Conservation (phyloP, 2,113 vertebrate species). For the Chauna torquata region DNA sequence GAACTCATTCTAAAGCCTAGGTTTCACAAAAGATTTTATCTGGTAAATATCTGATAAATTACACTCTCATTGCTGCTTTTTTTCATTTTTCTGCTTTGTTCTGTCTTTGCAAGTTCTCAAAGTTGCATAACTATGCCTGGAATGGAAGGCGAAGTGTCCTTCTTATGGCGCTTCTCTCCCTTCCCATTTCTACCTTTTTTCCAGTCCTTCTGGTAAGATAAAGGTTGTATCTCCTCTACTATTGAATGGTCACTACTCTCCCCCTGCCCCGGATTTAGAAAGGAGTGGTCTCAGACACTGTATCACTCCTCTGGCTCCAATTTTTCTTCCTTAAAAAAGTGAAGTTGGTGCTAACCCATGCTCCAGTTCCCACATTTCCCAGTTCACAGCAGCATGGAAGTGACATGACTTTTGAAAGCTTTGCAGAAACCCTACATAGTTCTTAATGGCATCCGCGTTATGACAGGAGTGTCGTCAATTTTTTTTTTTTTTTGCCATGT, state of each 20-base stretch:
- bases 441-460: background rate
- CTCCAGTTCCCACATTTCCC: background rate
- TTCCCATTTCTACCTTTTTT: background rate
- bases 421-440: background rate
- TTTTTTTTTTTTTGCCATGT: accelerated
- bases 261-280: background rate
- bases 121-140: background rate
- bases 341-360: accelerated
- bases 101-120: background rate
- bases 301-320: background rate
- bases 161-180: background rate
- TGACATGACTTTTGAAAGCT: slow-evolving; percentile 3
- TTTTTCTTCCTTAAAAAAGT: background rate
- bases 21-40: background rate
- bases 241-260: background rate
- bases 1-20: background rate
- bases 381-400: background rate
- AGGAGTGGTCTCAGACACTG: background rate
- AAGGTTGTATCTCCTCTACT: background rate
- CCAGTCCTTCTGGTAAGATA: background rate
- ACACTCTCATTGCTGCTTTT: background rate
- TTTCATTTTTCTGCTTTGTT: background rate
- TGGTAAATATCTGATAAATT: background rate
- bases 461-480: slow-evolving; percentile 9
- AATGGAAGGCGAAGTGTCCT: background rate